Base-by-base conservation (phyloP, 2,888 invertebrate species). In the Capitulum mitella region DNA sequence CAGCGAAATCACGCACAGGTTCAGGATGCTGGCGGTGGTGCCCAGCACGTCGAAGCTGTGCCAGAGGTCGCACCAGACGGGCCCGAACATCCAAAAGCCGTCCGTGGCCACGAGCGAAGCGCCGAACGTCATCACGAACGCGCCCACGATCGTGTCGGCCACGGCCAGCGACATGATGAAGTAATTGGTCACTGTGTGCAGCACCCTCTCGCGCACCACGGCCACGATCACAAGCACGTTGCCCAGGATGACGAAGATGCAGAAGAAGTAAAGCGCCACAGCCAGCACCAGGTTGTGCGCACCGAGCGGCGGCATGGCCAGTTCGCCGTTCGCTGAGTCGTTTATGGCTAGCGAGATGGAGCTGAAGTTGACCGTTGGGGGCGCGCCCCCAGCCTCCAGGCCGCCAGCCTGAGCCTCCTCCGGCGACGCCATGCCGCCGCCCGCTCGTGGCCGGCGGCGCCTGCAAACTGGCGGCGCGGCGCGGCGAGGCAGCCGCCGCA, bases 41-140 rank as follows among this genome's bases (percentile, higher is more conserved):
- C 97, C 98, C 1, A 98, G 89, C 2, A 99, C 98, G 85, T 99
- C 98, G 81, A 98, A 86, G 0, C 97, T 97, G 79, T 97, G 91
- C 97, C 98, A 99, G 37, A 97, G 91, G 85, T 99, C 98, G 86
- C 98, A 99, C 94, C 96, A 97, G 84, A 94, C 93, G 3, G 92
- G 91, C 8, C 98, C 97, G 85, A 97, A 98, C 83, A 95, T 91
- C 97, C 98, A 98, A 40, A 78, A 80, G 58, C 79, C 79, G 61
- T 81, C 80, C n/a, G 80, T 87, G 26, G 94, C 92, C 86, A 96
- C 95, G 85, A 95, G 94, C 26, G 95, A 88, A 0, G 95, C 95
- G 81, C 94, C 94, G 86, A 98, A 96, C 0, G 98, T 98, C 98
- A 98, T 98, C 78, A 99, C 98, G 6, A 98, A 94, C 77, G 97